Evolutionary conservation across 1,140 invertebrate genomes (phyloP), one percentile per base, ranked within the genome.

Genomic region (Elysia chlorotica): DNA sequence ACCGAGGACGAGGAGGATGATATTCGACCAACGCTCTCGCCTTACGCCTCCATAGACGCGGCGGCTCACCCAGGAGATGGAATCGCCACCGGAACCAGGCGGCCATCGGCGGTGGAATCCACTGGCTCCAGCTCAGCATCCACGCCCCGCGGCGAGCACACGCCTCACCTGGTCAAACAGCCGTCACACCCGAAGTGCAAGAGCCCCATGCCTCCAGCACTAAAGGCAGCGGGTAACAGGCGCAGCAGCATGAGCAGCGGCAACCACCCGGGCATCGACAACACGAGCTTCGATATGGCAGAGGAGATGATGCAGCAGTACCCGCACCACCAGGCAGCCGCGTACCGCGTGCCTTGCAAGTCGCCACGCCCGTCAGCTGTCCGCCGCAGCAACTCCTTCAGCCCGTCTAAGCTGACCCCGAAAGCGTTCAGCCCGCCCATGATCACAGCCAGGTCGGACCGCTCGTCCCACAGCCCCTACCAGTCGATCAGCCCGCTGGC

Each of bases 1-100:
- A 75, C 76, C 38, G 78, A 78, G 25, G 82, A 83, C 17, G 79
- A 80, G 17, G 81, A 83, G 38, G 79, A 81, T 38, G 74, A 77
- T 54, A 74, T 80, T 5, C 69, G 65, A 48, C 78, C 78, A 14
- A 80, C 78, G 33, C 41, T 80, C 30, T 70, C 63, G 54, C 68
- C 74, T 35, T 76, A 71, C 69, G 68, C 69, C 25, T 78, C 78
- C 35, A 73, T 74, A 28, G 75, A 77, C 17, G n/a, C n/a, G n/a
- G n/a, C n/a, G n/a, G n/a, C n/a, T n/a, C n/a, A n/a, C n/a, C n/a
- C n/a, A n/a, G 66, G 73, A 41, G 78, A 76, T 67, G 71, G 74
- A 54, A 53, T 37, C 56, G 62, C 35, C 25, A 14, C 37, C 23
- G 59, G 36, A 23, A 68, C 59, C 53, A 36, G 6, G 31, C 36